These are phyloP conservation scores for Pachymerium ferrugineum DNA, from an alignment of 2,888 invertebrate species.

Conservation along the genomic window DNA sequence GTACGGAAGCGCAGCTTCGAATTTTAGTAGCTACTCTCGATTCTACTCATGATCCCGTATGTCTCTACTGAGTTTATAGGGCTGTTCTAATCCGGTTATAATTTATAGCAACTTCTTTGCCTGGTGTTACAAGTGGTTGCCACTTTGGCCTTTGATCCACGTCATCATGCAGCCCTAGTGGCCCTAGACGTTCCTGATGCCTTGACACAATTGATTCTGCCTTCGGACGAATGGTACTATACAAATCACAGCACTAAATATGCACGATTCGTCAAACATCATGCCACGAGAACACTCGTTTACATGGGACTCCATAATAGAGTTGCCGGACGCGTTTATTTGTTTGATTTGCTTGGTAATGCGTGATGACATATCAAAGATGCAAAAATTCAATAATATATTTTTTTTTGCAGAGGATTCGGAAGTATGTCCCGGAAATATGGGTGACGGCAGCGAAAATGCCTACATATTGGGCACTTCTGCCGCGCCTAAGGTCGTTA, in stretches of 20 bases:
- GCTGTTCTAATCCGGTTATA: constrained; percentile 28
- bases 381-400: neutral
- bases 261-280: constrained; percentile 60
- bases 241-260: constrained; percentile 61
- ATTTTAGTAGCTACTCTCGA: constrained; percentile 57
- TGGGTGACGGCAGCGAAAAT: constrained; percentile 48
- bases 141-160: constrained; percentile 56
- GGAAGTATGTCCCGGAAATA: constrained; percentile 44
- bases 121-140: constrained; percentile 58
- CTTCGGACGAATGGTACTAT: constrained; percentile 63
- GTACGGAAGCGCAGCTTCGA: constrained; percentile 55
- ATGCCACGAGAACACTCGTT: constrained; percentile 59
- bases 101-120: constrained; percentile 57
- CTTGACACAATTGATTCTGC: constrained; percentile 58
- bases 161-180: constrained; percentile 53
- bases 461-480: constrained; percentile 53
- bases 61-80: constrained; percentile 36
- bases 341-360: constrained; percentile 56
- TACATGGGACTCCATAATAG: constrained; percentile 59
- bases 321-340: constrained; percentile 56
- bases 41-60: constrained; percentile 59
- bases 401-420: constrained; percentile 42
- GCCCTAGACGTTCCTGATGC: constrained; percentile 58
- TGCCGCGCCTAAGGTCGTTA: constrained; percentile 46
- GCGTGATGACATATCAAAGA: neutral